These are phyloP conservation scores for Xenopus petersii DNA, from an alignment of 2,797 vertebrate species.

Conservation along the genomic window DNA sequence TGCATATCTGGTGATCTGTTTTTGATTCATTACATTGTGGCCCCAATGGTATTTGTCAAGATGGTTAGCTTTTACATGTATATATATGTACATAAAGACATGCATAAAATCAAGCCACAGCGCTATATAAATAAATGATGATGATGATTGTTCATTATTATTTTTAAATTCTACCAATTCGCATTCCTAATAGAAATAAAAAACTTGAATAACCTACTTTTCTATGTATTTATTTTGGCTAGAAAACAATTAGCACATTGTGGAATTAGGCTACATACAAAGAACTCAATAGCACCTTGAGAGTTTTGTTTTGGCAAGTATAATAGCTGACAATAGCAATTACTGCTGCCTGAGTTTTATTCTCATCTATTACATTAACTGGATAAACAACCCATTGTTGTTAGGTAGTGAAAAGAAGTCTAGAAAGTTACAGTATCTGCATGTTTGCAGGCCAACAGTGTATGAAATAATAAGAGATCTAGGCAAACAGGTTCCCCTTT, in stretches of 20 bases:
- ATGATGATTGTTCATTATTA: too few relatives aligned
- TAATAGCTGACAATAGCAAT: slow-evolving; percentile 21
- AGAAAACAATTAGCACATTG: slow-evolving; percentile 7
- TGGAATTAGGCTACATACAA: slow-evolving; percentile 12
- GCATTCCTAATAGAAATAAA: too few relatives aligned
- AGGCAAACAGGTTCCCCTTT: background rate
- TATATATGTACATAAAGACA: too few relatives aligned
- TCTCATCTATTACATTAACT: slow-evolving; percentile 13
- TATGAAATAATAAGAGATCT: background rate
- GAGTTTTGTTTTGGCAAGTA: slow-evolving; percentile 4
- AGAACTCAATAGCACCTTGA: slow-evolving; percentile 12
- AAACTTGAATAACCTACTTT: slow-evolving; percentile 1
- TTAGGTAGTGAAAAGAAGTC: slow-evolving; percentile 7
- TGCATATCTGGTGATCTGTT: too few relatives aligned
- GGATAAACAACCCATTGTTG: slow-evolving; percentile 12
- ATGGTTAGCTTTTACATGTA: too few relatives aligned
- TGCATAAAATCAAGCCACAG: too few relatives aligned
- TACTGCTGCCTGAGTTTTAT: slow-evolving; percentile 18
- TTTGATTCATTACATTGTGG: too few relatives aligned
- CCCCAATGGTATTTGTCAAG: too few relatives aligned
- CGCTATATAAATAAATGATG: too few relatives aligned
- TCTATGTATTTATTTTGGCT: slow-evolving; percentile 14
- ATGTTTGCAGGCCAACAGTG: background rate
- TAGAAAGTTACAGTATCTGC: background rate
- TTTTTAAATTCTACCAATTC: too few relatives aligned